Evolutionary conservation across 2,113 vertebrate genomes (phyloP), one percentile per base, ranked within the genome.

Genomic region (Tauraco erythrolophus): DNA sequence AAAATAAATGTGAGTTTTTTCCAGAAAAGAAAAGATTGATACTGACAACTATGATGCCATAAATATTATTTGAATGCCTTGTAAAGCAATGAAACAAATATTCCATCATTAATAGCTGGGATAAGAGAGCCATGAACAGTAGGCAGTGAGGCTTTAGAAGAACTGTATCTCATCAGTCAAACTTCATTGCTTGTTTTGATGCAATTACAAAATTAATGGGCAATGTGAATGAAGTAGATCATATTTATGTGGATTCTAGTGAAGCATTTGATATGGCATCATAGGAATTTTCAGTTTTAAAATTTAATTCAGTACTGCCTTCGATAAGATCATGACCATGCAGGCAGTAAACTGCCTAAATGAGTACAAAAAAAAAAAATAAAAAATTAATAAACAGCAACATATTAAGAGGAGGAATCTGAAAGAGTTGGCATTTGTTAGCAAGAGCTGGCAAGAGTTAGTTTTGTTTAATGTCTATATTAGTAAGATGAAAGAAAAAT

Each of bases 121-220:
- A 18, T 68, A 74, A 81, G 51, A 92, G 4, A 91, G 16, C 41
- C 33, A 43, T 77, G 53, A 93, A 46, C 50, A 62, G 21, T 51
- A 87, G 54, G 30, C 60, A 92, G 48, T 56, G 65, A 91, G 72
- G 54, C 58, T 95, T 93, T 89, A 60, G 54, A 71, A 79, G 72
- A 83, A 48, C 62, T 91, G 54, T 62, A 62, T 76, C 33, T 72
- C 75, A 92, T 97, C 89, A 83, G 71, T 93, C 77, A 96, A 93
- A 64, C 50, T 58, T 91, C 16, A 82, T 43, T 92, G 68, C 57
- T 96, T 96, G 88, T 92, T 96, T 95, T 77, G 70, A 88, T 88
- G 51, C 51, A 94, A 85, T 93, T 90, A 65, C 54, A 90, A 84
- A 95, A 94, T 92, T 96, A 96, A 95, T 89, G 86, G 39, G 23